Base-by-base conservation (phyloP, 1,140 invertebrate species). In the Zaprionus inermis region DNA sequence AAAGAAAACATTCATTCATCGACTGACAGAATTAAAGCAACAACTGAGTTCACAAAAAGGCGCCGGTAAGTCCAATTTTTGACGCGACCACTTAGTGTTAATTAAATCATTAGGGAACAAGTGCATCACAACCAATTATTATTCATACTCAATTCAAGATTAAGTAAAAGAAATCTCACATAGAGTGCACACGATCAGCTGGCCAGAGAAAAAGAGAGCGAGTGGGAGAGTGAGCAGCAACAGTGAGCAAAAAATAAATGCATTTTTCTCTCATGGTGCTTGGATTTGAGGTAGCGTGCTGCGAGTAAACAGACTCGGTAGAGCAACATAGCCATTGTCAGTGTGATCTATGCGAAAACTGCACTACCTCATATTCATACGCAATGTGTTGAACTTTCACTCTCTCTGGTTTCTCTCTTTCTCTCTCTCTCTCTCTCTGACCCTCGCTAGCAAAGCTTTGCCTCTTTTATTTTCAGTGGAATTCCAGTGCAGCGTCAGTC, bases 121-220 rank as follows among this genome's bases (percentile, higher is more conserved):
- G 55, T 69, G 52, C 49, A 67, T 67, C 28, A 32, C 34, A 38
- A 22, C 34, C 46, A n/a, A 32, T 18, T 41, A 38, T 16, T 66
- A 74, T 70, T 51, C 58, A 70, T 14, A 52, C 54, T 41, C 34
- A 74, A 70, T 74, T 70, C 57, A 63, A 59, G 46, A 36, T 55
- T 28, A 60, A 41, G 10, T 41, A 20, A 69, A 34, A 30, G 18
- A 63, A 49, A 30, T 14, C 34, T 9, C 18, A 16, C n/a, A 56
- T 9, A 16, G 38, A 20, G 38, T 22, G 61, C 11, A 46, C 46
- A 58, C 56, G 70, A 68, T 60, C 71, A 73, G 65, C 71, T 69
- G 71, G 16, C 65, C 24, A 41, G 38, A 32, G 11, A 11, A 65
- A 57, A 16, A 52, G 32, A 49, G 32, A 28, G 20, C 32, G 16